Evolutionary conservation across 2,113 vertebrate genomes (phyloP).

Genomic region (Mirounga angustirostris): DNA sequence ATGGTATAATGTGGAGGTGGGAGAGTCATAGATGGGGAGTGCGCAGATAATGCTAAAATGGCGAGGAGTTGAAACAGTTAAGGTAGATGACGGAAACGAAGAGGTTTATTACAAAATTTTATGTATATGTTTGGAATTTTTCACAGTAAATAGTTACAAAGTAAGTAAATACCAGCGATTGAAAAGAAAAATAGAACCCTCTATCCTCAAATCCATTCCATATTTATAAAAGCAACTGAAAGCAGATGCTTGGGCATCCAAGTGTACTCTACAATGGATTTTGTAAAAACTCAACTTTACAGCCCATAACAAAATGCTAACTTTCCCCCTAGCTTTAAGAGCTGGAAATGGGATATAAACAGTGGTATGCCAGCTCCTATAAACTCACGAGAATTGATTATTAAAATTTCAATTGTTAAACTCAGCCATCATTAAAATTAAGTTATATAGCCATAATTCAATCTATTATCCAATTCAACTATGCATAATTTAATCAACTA

Average conservation of each 20-base stretch:
- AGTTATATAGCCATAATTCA: neutral
- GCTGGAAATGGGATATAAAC: neutral
- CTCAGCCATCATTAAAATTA: neutral
- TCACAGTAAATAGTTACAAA: neutral
- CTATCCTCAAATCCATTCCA: neutral
- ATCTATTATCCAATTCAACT: neutral
- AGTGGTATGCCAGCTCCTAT: neutral
- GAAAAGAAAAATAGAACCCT: neutral
- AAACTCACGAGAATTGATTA: neutral
- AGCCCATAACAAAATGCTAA: neutral
- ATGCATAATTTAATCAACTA: neutral
- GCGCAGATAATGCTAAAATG: neutral
- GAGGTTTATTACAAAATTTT: neutral
- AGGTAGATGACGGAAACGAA: neutral
- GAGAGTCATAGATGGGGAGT: neutral
- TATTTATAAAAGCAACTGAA: neutral
- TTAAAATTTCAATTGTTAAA: neutral
- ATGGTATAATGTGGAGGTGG: rapidly evolving
- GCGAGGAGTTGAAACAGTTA: neutral
- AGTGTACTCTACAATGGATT: neutral
- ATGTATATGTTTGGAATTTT: neutral
- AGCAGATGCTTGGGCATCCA: neutral
- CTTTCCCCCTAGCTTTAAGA: neutral
- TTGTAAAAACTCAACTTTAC: neutral
- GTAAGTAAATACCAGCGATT: neutral